A percentile compares a stretch with the other conserved stretches of the same genome.
phyloP scores from a whole-genome alignment of 1,140 invertebrate genomes.

The Drosophila lacertosa region DNA sequence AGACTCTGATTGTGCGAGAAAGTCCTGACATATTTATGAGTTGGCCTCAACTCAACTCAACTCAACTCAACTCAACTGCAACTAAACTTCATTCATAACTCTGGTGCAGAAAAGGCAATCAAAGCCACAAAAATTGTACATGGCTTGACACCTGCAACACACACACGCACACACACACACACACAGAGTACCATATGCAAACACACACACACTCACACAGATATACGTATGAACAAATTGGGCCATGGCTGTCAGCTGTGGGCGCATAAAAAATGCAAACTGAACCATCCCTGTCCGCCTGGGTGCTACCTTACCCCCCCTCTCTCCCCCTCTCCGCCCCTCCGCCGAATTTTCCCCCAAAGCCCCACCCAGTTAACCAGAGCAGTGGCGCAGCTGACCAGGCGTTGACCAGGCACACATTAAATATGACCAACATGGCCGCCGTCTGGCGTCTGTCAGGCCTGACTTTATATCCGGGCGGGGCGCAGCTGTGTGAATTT shows the following conservation, averaged over 20 bases:
- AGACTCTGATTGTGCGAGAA: conserved; percentile 50
- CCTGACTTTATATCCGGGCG: conserved; percentile 74
- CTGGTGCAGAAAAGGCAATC: conserved; percentile 63
- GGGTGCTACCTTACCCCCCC: too few species aligned
- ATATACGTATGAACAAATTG: conserved; percentile 28
- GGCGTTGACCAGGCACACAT: conserved; percentile 68
- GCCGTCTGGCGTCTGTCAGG: conserved; percentile 49
- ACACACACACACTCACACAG: not conserved
- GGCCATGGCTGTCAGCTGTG: conserved; percentile 66
- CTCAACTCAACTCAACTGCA: conserved; percentile 74
- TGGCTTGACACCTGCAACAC: conserved; percentile 62
- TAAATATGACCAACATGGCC: conserved; percentile 73
- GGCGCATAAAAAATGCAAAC: conserved; percentile 77
- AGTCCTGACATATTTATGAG: conserved; percentile 74
- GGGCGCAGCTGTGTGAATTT: conserved; percentile 53
- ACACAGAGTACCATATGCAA: too few species aligned
- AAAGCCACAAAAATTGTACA: conserved; percentile 73
- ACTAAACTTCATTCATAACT: conserved; percentile 78
- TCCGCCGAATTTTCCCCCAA: too few species aligned
- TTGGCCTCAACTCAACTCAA: conserved; percentile 69
- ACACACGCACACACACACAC: conserved; percentile 12
- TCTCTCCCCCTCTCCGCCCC: too few species aligned
- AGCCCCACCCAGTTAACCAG: conserved; percentile 32
- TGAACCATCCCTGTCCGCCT: not conserved
- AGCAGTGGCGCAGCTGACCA: conserved; percentile 48